These are phyloP conservation scores for Oncorhynchus mykiss DNA, from an alignment of 2,113 vertebrate species.

Conservation along the genomic window DNA sequence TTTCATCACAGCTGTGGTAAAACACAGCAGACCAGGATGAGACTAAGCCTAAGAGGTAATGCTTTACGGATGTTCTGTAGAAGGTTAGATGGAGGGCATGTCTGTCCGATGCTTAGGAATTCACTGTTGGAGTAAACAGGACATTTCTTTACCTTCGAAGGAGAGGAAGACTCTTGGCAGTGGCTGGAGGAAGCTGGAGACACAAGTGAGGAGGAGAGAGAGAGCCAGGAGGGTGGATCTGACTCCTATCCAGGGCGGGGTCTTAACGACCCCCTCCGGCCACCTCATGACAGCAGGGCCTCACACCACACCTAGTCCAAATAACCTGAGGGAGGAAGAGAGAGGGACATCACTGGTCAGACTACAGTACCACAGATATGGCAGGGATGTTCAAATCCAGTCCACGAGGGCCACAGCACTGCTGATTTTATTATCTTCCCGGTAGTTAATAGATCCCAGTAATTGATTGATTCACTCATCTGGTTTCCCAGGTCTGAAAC, in stretches of 20 bases:
- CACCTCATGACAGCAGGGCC: constrained; percentile 55
- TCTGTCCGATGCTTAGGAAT: background rate
- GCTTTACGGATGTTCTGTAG: constrained; percentile 1
- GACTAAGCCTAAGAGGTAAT: background rate
- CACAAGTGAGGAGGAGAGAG: constrained; percentile 45
- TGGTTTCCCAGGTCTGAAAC: too few species aligned
- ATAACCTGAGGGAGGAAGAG: constrained; percentile 29
- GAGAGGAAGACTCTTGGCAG: constrained; percentile 72
- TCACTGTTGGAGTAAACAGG: background rate
- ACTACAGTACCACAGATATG: too few species aligned
- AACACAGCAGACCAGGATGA: constrained; percentile 8
- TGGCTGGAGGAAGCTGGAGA: constrained; percentile 59
- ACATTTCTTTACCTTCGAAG: constrained; percentile 68
- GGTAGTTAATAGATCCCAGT: too few species aligned
- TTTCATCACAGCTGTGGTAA: constrained; percentile 3
- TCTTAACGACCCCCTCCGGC: constrained; percentile 42
- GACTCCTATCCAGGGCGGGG: constrained; percentile 35
- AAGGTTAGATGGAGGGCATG: background rate
- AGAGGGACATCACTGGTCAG: background rate
- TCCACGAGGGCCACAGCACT: too few species aligned
- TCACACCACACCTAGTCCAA: constrained; percentile 27
- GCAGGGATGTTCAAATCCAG: too few species aligned
- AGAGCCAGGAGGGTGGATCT: constrained; percentile 49
- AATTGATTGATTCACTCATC: too few species aligned
- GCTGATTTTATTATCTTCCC: too few species aligned